Base-by-base conservation (phyloP, 2,888 invertebrate genomes). In the Temnothorax unifasciatus region DNA sequence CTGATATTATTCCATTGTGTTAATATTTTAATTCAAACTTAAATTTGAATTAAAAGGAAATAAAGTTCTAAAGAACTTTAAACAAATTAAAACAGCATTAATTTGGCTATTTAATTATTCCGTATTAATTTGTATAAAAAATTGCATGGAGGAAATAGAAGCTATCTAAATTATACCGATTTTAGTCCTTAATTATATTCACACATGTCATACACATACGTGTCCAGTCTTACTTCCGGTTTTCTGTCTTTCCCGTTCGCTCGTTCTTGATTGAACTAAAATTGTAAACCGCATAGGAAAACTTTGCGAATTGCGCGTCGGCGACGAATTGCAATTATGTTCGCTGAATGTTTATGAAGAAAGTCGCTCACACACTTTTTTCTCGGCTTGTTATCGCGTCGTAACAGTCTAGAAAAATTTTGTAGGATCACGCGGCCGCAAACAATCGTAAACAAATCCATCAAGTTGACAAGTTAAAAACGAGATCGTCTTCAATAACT, bases 101-200 rank as follows among this genome's bases (percentile, higher is more conserved):
- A 64, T 1, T 61, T 9, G 18, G 34, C 34, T n/a, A 34, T 34
- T 13, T 41, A 41, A 41, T 41, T 13, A 64, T 21, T 38, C 5
- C 3, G 11, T n/a, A 50, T 18, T 11, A n/a, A 63, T 9, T 38
- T 38, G n/a, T 63, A 21, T 0, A 29, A 59, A 59, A 25, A 59
- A n/a, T 71, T 21, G 8, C 6, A 41, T 21, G 15, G 3, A 18
- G 21, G 6, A 59, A 59, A 59, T 57, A 54, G 41, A 74, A 74
- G 8, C 44, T 59, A 57, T n/a, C 5, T 54, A 59, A 74, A 44
- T 74, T 59, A 29, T 44, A 74, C 59, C 57, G 41, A 74, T 74
- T 74, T 44, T 25, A 41, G 11, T 57, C 9, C 4, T 18, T 29
- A 41, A 25, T 59, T 44, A 25, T 15, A 41, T 44, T 57, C 59